Evolutionary conservation across 2,797 vertebrate species (phyloP), one percentile per base, ranked within the genome.

Genomic region (Alosa sapidissima): DNA sequence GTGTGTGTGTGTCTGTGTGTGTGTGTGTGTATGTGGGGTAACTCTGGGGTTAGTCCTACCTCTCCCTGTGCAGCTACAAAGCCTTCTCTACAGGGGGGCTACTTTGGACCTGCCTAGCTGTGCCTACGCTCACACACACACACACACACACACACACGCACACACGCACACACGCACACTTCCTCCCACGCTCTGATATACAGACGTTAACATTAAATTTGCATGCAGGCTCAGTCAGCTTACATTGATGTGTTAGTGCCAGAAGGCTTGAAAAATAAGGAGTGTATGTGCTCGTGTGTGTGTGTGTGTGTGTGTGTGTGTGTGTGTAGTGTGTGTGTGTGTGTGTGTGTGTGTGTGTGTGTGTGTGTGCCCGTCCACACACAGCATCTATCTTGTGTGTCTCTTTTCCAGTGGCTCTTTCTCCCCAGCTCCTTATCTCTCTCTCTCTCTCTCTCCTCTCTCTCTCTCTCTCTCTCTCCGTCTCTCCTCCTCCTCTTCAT

Each of bases 31-130:
- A 92, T 91, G 90, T 0, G 91, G 91, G 94, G 91, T 94, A 92
- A 93, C 89, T 88, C 81, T 89, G 85, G 91, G 92, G 93, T 93
- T 92, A 93, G 89, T 88, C 88, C 85, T 89, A 87, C 90, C 89
- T 91, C 90, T 84, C 91, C 91, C 78, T 78, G 91, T 89, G 87
- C 83, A 91, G 92, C 93, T 93, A 93, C 93, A 94, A 93, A 94
- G 92, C 87, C 91, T 52, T 91, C 89, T 92, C 92, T 90, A 14
- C 68, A 75, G 91, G 90, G 88, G 92, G 93, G 92, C 83, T 13
- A 45, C 68, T 41, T 2, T 45, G 36, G 68, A 75, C 68, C 68
- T 65, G 62, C 62, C 60, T 62, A 62, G 60, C 60, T 62, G 60
- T 72, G 65, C 65, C 68, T 45, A 75, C 68, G 13, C 68, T 75